Conservation (phyloP, 2,113 vertebrate species). For the Barnardius zonarius region DNA sequence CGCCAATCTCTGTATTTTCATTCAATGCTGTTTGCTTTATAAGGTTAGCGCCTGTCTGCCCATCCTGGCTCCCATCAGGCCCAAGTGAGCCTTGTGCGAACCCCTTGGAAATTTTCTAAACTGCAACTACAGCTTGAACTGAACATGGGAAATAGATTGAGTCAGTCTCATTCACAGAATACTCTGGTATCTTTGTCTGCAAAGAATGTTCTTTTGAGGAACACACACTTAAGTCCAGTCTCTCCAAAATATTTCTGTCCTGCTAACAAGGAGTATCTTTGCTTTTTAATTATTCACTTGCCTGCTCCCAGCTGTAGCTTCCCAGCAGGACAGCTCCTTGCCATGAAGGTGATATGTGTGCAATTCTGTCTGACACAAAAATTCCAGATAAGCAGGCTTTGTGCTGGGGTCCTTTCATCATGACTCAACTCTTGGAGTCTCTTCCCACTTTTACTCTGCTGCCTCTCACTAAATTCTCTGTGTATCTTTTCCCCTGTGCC, state of each 20-base stretch:
- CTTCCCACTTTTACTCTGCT: background rate
- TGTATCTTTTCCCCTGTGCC: background rate
- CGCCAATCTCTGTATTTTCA: background rate
- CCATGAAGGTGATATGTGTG: background rate
- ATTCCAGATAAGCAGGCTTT: background rate
- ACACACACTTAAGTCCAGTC: accelerated
- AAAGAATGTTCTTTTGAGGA: background rate
- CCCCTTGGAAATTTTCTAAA: background rate
- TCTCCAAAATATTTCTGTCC: background rate
- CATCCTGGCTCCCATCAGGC: background rate
- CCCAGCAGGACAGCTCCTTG: background rate
- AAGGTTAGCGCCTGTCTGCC: background rate
- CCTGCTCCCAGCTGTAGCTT: background rate
- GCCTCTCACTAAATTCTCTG: background rate
- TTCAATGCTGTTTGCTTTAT: accelerated
- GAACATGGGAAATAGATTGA: background rate
- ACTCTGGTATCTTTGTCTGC: background rate
- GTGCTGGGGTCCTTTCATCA: background rate
- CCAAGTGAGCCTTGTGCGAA: background rate
- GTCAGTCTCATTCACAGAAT: background rate
- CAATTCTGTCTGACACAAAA: background rate
- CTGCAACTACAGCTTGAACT: background rate
- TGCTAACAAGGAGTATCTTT: background rate
- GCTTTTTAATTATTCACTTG: background rate
- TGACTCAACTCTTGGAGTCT: background rate